Conservation (phyloP, 2,797 vertebrate genomes). For the Characodon lateralis region DNA sequence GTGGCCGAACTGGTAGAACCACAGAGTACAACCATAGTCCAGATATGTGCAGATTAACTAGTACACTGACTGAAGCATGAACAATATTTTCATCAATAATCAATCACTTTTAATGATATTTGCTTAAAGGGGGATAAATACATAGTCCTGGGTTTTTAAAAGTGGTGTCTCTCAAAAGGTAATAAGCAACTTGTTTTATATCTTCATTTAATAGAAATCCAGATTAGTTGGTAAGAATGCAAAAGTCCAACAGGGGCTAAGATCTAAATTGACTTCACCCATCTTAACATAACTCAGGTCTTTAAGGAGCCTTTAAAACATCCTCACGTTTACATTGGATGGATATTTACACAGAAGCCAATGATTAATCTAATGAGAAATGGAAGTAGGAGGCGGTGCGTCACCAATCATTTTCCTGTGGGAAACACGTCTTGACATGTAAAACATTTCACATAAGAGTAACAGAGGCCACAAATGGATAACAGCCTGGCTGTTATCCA, state of each 20-base stretch:
- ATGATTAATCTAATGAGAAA: neutral
- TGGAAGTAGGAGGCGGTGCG: too few species aligned
- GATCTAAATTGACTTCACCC: neutral
- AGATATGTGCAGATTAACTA: constrained; percentile 43
- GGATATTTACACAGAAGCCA: neutral
- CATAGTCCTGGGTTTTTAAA: neutral
- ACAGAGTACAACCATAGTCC: constrained; percentile 5
- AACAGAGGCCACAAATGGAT: too few species aligned
- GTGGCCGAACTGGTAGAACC: constrained; percentile 20
- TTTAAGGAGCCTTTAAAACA: neutral
- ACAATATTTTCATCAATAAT: constrained; percentile 55
- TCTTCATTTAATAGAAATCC: neutral
- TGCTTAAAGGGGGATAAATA: neutral
- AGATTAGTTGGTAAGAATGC: neutral
- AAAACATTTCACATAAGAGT: too few species aligned
- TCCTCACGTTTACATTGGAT: neutral
- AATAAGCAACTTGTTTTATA: neutral
- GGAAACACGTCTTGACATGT: too few species aligned
- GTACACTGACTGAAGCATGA: constrained; percentile 37
- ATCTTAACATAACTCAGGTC: neutral
- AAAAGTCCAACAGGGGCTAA: neutral
- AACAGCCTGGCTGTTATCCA: too few species aligned
- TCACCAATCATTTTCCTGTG: too few species aligned
- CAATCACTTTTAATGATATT: constrained; percentile 56
- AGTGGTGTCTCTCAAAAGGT: neutral